phyloP scores from a whole-genome alignment of 2,797 vertebrate species.

The Rhinogobio ventralis region DNA sequence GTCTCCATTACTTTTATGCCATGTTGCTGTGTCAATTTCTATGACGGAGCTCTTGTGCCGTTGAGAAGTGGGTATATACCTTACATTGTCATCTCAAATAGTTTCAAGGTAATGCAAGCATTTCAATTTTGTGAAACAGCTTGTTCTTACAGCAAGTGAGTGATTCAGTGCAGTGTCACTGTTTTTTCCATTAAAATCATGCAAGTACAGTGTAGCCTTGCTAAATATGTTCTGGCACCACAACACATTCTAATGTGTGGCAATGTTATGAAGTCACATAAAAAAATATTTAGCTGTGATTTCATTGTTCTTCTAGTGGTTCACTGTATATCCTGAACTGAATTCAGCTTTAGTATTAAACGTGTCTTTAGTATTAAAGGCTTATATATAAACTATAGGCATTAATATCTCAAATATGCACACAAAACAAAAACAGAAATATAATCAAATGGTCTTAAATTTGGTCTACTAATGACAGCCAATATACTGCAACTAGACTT shows the following conservation, averaged over 20 bases:
- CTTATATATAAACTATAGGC: too few relatives aligned
- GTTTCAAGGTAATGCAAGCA: conserved; percentile 1
- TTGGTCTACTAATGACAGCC: neutral
- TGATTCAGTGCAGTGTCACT: neutral
- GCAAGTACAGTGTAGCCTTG: neutral
- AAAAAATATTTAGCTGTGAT: neutral
- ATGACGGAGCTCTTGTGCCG: neutral
- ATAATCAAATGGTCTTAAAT: neutral
- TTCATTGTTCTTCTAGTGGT: neutral
- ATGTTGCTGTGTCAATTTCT: neutral
- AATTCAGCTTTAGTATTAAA: neutral
- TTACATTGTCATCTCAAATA: neutral
- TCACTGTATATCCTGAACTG: neutral
- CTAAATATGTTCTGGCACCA: neutral
- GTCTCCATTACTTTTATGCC: neutral
- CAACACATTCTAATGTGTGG: neutral
- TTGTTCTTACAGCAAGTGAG: neutral
- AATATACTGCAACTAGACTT: conserved; percentile 10
- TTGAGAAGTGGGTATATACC: neutral
- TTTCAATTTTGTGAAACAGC: neutral
- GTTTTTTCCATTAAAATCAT: too few relatives aligned
- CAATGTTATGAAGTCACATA: neutral
- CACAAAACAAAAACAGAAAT: neutral
- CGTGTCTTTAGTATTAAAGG: too few relatives aligned
- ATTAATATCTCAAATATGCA: neutral